Evolutionary conservation across 1,140 invertebrate genomes (phyloP), one percentile per base, ranked within the genome.

Genomic region (Laodelphax striatellus): DNA sequence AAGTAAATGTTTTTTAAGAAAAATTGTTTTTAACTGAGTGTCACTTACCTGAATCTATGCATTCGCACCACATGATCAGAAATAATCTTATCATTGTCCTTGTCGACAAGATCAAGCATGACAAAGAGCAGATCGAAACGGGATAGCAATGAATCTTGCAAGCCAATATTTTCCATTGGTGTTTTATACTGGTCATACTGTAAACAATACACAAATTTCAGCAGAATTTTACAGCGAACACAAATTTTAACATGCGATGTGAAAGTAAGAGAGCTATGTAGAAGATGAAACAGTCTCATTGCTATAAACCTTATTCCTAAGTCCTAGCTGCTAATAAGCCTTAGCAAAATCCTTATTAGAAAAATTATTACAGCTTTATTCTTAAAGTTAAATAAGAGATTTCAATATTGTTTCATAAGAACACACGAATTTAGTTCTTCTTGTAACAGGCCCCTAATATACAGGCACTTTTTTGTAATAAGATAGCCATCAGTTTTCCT

Each of bases 81-180:
- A 61, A 99, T 97, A 72, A 83, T 81, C 46, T 88, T 79, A 77
- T 99, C 97, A 66, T 85, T 81, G 66, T 97, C 94, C 16, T 86
- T 82, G 71, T 99, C 92, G 17, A 90, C 86, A 52, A 87, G 82
- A 73, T 99, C 97, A 66, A 98, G 75, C 79, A 99, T 88, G 62
- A 99, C 96, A 70, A 99, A 99, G 3, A 99, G 77, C 60, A 98
- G 79, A 83, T 99, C 97, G 76, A 99, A 99, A 83, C 97, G 93
- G 13, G 96, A 99, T 0, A 99, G 76, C 31, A 99, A 72, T 0
- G 97, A 99, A 77, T 99, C 97, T 76, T 99, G 97, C 17, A 96
- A 75, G 0, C 94, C 95, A 70, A 99, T 99, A 75, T 99, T 99
- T 72, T 99, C 96, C 96, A 99, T 99, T 0, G 97, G 97, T 0